A percentile compares a stretch with the other conserved stretches of the same genome.
Conservation (phyloP, 2,888 invertebrate species). For the Leptura quadrifasciata region DNA sequence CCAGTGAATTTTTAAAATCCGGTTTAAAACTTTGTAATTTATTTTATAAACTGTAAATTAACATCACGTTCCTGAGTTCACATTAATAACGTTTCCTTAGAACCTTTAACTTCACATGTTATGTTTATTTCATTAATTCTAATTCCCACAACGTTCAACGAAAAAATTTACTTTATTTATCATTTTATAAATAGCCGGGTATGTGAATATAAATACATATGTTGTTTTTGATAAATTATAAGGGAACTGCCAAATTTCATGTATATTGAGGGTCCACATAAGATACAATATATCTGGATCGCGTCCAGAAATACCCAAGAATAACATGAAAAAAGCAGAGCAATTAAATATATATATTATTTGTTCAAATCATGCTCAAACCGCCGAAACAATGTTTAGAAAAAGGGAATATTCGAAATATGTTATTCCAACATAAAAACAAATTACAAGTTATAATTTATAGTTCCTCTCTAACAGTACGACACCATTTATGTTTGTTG, state of each 20-base stretch:
- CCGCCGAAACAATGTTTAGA: conserved; percentile 21
- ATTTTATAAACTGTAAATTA: too few species aligned
- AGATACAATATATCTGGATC: conserved; percentile 31
- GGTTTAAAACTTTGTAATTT: too few species aligned
- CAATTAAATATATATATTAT: conserved; percentile 23
- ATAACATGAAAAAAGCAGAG: conserved; percentile 33
- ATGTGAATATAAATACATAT: conserved; percentile 13
- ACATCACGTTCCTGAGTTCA: too few species aligned
- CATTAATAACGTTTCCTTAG: too few species aligned
- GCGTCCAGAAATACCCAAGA: conserved; percentile 30
- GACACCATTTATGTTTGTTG: conserved; percentile 51
- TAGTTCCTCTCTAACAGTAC: conserved; percentile 30
- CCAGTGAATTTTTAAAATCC: too few species aligned
- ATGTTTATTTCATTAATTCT: too few species aligned
- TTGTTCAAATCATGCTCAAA: background rate
- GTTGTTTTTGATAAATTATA: conserved; percentile 35
- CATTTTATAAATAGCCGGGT: background rate
- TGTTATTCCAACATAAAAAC: conserved; percentile 45
- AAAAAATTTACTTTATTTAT: background rate
- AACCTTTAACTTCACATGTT: too few species aligned
- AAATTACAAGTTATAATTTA: conserved; percentile 52
- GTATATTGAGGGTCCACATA: conserved; percentile 21
- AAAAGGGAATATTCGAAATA: conserved; percentile 34
- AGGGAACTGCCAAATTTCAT: conserved; percentile 35
- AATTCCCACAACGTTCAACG: background rate